These are phyloP conservation scores for Sphaerophoria taeniata DNA, from an alignment of 2,888 invertebrate species.

Conservation along the genomic window DNA sequence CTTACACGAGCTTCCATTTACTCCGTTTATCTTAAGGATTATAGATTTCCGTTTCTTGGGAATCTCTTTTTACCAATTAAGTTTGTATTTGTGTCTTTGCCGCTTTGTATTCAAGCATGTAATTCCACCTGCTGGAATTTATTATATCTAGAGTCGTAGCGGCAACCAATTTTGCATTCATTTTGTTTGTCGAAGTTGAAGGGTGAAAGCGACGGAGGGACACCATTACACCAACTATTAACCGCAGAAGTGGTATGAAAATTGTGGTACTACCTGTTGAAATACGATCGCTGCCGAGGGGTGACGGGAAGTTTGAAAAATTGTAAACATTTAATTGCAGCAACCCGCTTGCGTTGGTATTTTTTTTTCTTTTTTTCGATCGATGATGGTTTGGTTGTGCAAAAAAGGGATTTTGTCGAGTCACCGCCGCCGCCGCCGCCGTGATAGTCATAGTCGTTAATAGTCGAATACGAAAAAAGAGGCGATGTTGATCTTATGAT, in stretches of 20 bases:
- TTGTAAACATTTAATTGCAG: constrained; percentile 65
- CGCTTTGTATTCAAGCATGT: constrained; percentile 51
- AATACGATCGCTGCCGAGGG: constrained; percentile 23
- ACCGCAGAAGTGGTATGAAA: constrained; percentile 19
- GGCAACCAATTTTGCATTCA: constrained; percentile 12
- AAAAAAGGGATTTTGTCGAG: constrained; percentile 15
- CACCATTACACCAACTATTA: constrained; percentile 40
- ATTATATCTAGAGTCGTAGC: constrained; percentile 58
- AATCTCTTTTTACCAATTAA: constrained; percentile 43
- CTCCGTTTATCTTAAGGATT: constrained; percentile 28
- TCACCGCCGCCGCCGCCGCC: too few relatives aligned
- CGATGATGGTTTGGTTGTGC: too few relatives aligned
- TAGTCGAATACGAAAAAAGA: constrained; percentile 50
- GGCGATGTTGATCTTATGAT: constrained; percentile 52
- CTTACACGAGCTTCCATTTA: constrained; percentile 34
- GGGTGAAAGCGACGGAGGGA: too few relatives aligned
- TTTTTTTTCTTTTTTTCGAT: too few relatives aligned
- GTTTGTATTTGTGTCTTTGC: constrained; percentile 46
- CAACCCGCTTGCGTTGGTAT: too few relatives aligned
- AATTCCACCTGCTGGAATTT: constrained; percentile 71
- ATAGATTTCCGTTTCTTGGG: constrained; percentile 37
- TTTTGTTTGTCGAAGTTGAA: not conserved
- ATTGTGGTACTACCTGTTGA: constrained; percentile 38
- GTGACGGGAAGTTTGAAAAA: constrained; percentile 46
- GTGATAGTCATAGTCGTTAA: constrained; percentile 45